Evolutionary conservation across 2,797 vertebrate species (phyloP), one percentile per base, ranked within the genome.

Genomic region (Brachyrhaphis roseni): DNA sequence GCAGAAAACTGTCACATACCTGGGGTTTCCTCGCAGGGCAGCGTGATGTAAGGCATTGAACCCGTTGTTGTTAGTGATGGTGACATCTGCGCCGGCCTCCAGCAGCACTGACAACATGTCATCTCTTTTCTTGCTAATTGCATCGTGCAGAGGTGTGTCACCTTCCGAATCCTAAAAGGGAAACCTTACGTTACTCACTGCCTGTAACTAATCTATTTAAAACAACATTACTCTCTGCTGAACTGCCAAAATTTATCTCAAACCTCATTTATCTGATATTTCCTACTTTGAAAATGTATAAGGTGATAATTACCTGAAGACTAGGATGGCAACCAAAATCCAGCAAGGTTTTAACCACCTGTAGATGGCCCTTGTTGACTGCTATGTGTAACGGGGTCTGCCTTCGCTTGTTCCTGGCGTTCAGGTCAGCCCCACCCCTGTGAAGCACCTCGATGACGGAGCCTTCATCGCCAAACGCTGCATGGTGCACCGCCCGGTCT

Each of bases 291-390:
- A 53, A 68, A 53, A 0, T 28, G 18, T 8, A 75, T 1, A 26
- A 2, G n/a, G 79, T 12, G 51, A 76, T 28, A 74, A 68, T 90
- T 95, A 99, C 98, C 98, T 99, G 98, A 34, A 99, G 97, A 90
- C 98, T 99, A 59, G 98, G 98, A 90, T 99, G 98, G 92, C 98
- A 99, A 91, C 98, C 98, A 20, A 99, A 98, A 91, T 99, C 98
- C 90, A 99, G 91, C 80, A 99, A 93, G 12, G 98, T 99, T 95
- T 99, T 99, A 87, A 99, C 98, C 88, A 99, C 98, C 90, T 99
- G 98, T 81, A 99, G 95, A 83, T 99, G 98, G 47, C 98, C 98
- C 92, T 99, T 99, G 92, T 99, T 99, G 86, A 99, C 98, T 45
- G 98, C 98, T 81, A 99, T 99, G 84, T 99, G 98, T 84, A 99